A percentile compares a stretch with the other conserved stretches of the same genome.
phyloP scores from a whole-genome alignment of 2,888 invertebrate species.

The Cybosia mesomella region DNA sequence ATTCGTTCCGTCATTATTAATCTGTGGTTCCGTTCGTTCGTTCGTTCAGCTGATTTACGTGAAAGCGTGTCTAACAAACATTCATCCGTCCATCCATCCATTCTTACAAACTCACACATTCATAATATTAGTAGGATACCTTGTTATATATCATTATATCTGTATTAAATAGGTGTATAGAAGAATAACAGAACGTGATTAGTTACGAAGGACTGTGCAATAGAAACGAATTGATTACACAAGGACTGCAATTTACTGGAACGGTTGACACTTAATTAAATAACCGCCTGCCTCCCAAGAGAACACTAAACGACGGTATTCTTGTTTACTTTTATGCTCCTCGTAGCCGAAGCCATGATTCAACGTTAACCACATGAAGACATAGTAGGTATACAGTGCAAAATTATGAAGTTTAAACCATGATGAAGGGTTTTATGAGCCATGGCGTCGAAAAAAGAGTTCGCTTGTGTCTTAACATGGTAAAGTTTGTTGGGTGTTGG shows the following conservation, averaged over 20 bases:
- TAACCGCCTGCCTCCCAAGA: conserved; percentile 9
- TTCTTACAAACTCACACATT: not conserved
- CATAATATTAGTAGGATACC: not conserved
- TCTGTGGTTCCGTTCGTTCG: no score
- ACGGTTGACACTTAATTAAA: conserved; percentile 16
- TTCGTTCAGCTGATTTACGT: not conserved
- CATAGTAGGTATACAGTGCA: not conserved
- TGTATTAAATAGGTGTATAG: not conserved
- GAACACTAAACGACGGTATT: conserved; percentile 11
- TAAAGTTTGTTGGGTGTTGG: no score
- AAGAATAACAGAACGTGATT: not conserved
- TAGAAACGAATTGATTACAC: not conserved
- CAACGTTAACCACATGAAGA: not conserved
- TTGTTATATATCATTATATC: not conserved
- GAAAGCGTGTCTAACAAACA: not conserved
- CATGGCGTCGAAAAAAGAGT: no score
- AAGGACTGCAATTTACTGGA: conserved; percentile 9
- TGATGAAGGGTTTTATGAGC: no score
- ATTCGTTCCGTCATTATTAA: no score
- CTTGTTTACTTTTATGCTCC: conserved; percentile 3
- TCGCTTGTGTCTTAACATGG: no score
- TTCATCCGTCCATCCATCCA: not conserved
- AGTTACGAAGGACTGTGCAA: not conserved
- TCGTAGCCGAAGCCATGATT: not conserved
- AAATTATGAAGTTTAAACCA: no score